Evolutionary conservation across 2,113 vertebrate species (phyloP).

Genomic region (Herpailurus yagouaroundi): DNA sequence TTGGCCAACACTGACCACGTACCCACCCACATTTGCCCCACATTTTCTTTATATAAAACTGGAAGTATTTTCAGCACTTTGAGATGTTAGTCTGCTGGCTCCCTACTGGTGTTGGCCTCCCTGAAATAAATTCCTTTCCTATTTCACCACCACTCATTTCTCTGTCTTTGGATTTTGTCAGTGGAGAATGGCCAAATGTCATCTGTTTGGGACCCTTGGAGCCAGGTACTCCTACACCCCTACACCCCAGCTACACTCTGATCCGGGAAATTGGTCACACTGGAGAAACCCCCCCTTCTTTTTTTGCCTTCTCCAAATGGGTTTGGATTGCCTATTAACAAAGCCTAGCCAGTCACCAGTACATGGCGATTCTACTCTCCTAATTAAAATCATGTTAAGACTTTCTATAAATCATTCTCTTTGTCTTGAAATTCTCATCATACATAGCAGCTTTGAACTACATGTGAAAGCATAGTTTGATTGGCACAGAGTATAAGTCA

Average conservation of each 20-base stretch:
- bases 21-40: not conserved
- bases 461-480: conserved; percentile 55
- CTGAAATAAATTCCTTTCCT: not conserved
- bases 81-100: not conserved
- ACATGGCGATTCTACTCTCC: not conserved
- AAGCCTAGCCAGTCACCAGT: not conserved
- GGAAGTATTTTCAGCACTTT: not conserved
- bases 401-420: not conserved
- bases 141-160: not conserved
- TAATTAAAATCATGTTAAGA: conserved; percentile 9
- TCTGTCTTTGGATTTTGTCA: not conserved
- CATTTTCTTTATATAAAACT: not conserved
- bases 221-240: not conserved
- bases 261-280: not conserved
- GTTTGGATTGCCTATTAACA: not conserved
- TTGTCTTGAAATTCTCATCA: not conserved
- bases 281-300: not conserved
- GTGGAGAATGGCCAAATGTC: not conserved
- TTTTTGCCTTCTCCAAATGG: not conserved
- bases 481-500: not conserved
- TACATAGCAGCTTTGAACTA: not conserved
- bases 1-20: not conserved
- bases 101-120: not conserved
- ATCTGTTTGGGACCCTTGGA: not conserved
- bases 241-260: not conserved